phyloP scores from a whole-genome alignment of 2,113 vertebrate genomes.

The Danio rerio region GRCz12tu NC_133183.1:12509001-12509500 shows the following conservation, averaged over 20 bases:
- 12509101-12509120: too few species aligned
- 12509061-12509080: too few species aligned
- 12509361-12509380: neutral
- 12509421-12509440: conserved; percentile 59
- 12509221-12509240: conserved; percentile 42
- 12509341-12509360: conserved; percentile 54
- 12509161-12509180: neutral
- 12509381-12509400: conserved; percentile 75
- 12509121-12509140: too few species aligned
- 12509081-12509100: too few species aligned
- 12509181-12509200: neutral
- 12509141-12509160: neutral
- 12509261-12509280: neutral
- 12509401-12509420: conserved; percentile 72
- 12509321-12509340: conserved; percentile 67
- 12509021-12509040: too few species aligned
- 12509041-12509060: too few species aligned
- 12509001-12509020: too few species aligned
- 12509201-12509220: conserved; percentile 22
- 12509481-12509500: neutral
- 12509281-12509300: neutral
- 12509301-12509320: neutral
- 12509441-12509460: neutral
- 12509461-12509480: neutral
- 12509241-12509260: neutral